Conservation (phyloP, 2,113 vertebrate genomes). For the Phaetusa simplex region DNA sequence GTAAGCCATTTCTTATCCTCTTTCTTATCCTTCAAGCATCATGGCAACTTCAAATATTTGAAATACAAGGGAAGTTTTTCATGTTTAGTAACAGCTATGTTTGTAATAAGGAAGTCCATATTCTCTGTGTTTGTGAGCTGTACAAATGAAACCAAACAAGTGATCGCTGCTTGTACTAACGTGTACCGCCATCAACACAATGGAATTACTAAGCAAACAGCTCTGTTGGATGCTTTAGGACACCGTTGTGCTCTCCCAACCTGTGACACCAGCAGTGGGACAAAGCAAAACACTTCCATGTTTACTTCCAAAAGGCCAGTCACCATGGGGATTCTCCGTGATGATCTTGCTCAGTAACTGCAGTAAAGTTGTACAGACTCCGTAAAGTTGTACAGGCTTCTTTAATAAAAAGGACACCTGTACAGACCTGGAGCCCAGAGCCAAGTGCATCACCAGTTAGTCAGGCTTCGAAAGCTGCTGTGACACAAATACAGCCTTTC, state of each 20-base stretch:
- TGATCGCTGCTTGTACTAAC: background rate
- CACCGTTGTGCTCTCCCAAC: background rate
- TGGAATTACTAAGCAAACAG: background rate
- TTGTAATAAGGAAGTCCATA: background rate
- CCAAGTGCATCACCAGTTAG: background rate
- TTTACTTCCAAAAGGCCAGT: background rate
- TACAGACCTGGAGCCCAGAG: background rate
- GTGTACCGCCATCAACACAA: background rate
- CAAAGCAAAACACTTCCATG: background rate
- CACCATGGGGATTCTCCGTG: accelerated
- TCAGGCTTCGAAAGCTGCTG: background rate
- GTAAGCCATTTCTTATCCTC: background rate
- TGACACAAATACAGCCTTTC: background rate
- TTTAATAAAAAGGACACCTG: background rate
- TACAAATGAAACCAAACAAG: background rate
- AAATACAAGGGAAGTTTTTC: background rate
- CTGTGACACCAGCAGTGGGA: background rate
- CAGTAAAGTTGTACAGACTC: background rate
- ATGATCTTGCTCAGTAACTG: background rate
- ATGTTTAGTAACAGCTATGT: background rate
- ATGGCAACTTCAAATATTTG: background rate
- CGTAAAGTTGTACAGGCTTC: background rate
- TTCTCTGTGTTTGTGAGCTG: background rate
- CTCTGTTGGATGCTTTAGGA: background rate
- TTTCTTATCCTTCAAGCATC: background rate